Percentiles rank a stretch among this genome's conserved stretches.
Conservation (phyloP, 2,888 invertebrate species). For the Chrysolina oricalcia region DNA sequence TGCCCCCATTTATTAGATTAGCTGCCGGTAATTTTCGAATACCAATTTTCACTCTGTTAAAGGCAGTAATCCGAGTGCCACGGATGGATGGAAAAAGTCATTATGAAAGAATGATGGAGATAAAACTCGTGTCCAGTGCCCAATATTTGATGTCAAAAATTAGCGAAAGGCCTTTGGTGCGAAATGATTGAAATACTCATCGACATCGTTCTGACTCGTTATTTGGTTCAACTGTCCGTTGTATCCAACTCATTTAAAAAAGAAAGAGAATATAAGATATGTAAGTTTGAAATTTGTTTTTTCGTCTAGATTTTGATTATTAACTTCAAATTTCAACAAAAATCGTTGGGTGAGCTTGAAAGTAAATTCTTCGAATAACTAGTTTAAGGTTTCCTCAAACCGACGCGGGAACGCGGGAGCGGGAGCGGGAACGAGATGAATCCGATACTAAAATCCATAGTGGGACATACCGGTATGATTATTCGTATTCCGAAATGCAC, state of each 20-base stretch:
- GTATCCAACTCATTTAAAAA: background rate
- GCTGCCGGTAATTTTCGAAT: background rate
- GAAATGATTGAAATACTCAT: background rate
- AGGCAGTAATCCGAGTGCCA: background rate
- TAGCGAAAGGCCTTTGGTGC: background rate
- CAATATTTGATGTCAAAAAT: background rate
- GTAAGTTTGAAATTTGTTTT: background rate
- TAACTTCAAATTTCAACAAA: too few species aligned
- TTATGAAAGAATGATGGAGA: background rate
- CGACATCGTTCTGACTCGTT: background rate
- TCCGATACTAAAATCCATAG: too few species aligned
- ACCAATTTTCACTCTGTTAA: background rate
- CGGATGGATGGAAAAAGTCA: background rate
- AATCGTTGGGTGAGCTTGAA: too few species aligned
- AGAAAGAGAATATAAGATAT: background rate
- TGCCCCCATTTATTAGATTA: background rate
- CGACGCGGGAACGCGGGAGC: too few species aligned
- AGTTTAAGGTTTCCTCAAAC: too few species aligned
- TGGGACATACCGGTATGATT: too few species aligned
- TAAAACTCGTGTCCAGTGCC: background rate
- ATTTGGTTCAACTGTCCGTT: background rate
- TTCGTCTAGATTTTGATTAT: too few species aligned
- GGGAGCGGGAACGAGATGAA: too few species aligned
- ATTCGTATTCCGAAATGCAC: too few species aligned
- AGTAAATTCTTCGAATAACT: too few species aligned